phyloP scores from a whole-genome alignment of 2,113 vertebrate genomes.

The Myodes glareolus region DNA sequence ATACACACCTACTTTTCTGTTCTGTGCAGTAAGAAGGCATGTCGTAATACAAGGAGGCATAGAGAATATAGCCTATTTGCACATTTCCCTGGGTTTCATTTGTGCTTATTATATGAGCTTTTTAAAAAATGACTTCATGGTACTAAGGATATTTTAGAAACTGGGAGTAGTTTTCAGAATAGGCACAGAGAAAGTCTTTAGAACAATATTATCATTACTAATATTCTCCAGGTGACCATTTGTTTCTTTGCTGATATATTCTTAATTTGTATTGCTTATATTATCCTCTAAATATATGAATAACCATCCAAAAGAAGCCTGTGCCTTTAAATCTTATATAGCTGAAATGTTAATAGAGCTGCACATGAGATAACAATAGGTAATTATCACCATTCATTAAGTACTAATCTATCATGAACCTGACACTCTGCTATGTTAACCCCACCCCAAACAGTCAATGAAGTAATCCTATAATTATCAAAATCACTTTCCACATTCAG shows the following conservation, averaged over 20 bases:
- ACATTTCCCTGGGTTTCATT: background rate
- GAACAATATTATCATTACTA: background rate
- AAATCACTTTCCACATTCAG: background rate
- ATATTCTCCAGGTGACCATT: background rate
- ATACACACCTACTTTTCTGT: background rate
- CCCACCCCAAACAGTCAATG: background rate
- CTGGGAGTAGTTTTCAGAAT: background rate
- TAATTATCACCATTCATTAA: conserved; percentile 52
- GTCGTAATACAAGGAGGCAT: rapidly evolving
- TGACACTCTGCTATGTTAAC: background rate
- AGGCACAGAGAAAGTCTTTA: background rate
- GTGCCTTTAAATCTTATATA: background rate
- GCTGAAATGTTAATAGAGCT: background rate
- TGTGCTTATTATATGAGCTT: background rate
- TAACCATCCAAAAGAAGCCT: background rate
- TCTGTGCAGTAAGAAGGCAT: background rate
- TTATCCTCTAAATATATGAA: background rate
- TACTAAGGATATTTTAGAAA: background rate
- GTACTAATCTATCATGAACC: background rate
- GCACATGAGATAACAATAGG: conserved; percentile 21
- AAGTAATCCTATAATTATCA: conserved; percentile 23
- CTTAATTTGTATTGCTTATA: background rate
- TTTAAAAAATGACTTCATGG: background rate
- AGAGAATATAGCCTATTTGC: background rate
- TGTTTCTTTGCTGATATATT: background rate